Conservation (phyloP, 1,140 invertebrate species). For the Drosophila setifemur region DNA sequence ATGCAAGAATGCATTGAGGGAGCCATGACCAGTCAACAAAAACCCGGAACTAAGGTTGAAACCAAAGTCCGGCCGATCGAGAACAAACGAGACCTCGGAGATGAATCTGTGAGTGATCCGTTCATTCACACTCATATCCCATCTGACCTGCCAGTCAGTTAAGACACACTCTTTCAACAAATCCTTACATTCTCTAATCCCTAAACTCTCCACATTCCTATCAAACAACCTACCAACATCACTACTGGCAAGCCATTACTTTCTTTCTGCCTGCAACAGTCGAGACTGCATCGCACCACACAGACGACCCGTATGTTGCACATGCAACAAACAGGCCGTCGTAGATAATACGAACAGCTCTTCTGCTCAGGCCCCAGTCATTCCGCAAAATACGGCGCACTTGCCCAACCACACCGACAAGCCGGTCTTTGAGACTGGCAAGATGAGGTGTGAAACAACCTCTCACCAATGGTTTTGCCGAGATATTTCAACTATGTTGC, state of each 20-base stretch:
- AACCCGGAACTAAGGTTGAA: slow-evolving; percentile 20
- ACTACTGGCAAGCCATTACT: background rate
- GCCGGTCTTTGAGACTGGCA: background rate
- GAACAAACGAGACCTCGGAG: background rate
- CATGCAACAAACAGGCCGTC: too few relatives aligned
- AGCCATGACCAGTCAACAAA: slow-evolving; percentile 12
- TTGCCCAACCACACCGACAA: background rate
- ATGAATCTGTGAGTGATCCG: too few relatives aligned
- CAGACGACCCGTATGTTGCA: too few relatives aligned
- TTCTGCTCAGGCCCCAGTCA: background rate
- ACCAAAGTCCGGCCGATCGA: slow-evolving; percentile 5
- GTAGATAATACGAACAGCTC: background rate
- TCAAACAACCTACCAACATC: background rate
- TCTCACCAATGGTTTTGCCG: background rate
- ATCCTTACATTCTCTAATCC: too few relatives aligned
- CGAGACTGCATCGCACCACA: too few relatives aligned
- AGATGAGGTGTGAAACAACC: background rate
- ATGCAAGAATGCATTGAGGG: too few relatives aligned
- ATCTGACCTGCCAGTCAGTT: too few relatives aligned
- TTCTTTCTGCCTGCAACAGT: too few relatives aligned
- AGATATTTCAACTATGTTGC: too few relatives aligned
- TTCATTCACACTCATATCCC: too few relatives aligned
- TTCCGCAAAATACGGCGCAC: background rate
- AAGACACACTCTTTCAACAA: too few relatives aligned
- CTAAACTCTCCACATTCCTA: too few relatives aligned